These are phyloP conservation scores for Novumbra hubbsi DNA, from an alignment of 2,797 vertebrate genomes.

Conservation along the genomic window DNA sequence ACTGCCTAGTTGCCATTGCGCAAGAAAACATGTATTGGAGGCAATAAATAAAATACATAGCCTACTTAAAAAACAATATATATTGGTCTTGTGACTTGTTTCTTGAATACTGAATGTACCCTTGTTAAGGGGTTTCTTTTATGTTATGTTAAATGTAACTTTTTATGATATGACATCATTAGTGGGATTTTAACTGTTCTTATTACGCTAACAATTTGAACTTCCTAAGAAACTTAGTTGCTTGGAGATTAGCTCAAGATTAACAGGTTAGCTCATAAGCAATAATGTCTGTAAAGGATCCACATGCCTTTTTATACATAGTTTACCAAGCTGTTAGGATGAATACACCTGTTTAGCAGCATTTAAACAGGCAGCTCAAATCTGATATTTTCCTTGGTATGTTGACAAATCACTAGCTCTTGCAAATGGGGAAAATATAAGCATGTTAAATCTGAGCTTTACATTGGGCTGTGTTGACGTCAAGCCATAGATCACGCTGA, in stretches of 20 bases:
- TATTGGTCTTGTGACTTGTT: constrained; percentile 2
- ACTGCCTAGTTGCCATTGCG: constrained; percentile 74
- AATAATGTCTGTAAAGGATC: constrained; percentile 35
- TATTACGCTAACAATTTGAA: constrained; percentile 33
- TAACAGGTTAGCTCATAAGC: constrained; percentile 43
- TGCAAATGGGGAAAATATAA: no score
- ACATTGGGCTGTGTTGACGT: constrained; percentile 19
- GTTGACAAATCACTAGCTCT: no score
- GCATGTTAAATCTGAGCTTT: constrained; percentile 10
- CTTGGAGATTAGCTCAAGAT: constrained; percentile 44
- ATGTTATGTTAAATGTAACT: constrained; percentile 31
- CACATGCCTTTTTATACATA: constrained; percentile 26
- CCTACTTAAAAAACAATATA: constrained; percentile 36
- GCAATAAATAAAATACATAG: constrained; percentile 69
- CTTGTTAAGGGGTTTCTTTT: neutral
- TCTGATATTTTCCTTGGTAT: no score
- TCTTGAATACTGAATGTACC: neutral
- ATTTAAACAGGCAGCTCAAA: no score
- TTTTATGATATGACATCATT: constrained; percentile 25
- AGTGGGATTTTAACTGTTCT: constrained; percentile 39
- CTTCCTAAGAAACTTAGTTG: constrained; percentile 46
- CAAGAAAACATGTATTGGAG: constrained; percentile 69
- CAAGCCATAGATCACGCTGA: no score
- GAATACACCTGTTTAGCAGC: constrained; percentile 33
- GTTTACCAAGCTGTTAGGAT: constrained; percentile 47